These are phyloP conservation scores for Luperina nickerlii DNA, from an alignment of 2,888 invertebrate species.

Conservation along the genomic window DNA sequence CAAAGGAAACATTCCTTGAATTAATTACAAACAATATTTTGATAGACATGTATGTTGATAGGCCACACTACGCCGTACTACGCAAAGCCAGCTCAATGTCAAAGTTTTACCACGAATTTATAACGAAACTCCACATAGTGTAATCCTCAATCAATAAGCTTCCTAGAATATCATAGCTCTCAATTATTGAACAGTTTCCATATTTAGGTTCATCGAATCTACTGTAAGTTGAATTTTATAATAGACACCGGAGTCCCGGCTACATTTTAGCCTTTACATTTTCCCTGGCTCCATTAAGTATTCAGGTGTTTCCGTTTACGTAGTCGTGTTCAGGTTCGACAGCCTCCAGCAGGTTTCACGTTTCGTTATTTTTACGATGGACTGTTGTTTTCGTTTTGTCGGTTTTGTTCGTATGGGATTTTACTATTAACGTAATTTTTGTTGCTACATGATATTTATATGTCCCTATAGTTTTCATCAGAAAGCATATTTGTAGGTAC, in stretches of 20 bases:
- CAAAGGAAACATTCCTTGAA: not conserved
- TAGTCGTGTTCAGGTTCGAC: slow-evolving; percentile 31
- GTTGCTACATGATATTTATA: not conserved
- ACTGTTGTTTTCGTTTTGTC: not conserved
- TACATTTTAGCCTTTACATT: slow-evolving; percentile 51
- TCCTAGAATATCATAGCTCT: slow-evolving; percentile 16
- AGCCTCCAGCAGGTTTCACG: slow-evolving; percentile 6
- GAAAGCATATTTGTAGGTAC: too few species aligned
- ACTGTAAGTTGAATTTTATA: slow-evolving; percentile 38
- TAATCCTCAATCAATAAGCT: slow-evolving; percentile 10
- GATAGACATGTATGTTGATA: not conserved
- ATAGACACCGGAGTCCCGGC: slow-evolving; percentile 29
- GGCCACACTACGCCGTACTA: not conserved
- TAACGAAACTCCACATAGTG: not conserved
- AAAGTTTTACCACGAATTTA: not conserved
- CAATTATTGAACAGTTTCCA: slow-evolving; percentile 35
- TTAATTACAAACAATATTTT: not conserved
- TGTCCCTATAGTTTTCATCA: too few species aligned
- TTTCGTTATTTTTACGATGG: slow-evolving; percentile 7
- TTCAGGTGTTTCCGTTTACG: slow-evolving; percentile 50
- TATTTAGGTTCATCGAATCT: slow-evolving; percentile 40
- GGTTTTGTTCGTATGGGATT: not conserved
- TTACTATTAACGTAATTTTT: not conserved
- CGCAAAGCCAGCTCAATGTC: not conserved
- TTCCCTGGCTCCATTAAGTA: slow-evolving; percentile 41